Evolutionary conservation across 1,140 invertebrate species (phyloP).

Genomic region (Parasteatoda tepidariorum): DNA sequence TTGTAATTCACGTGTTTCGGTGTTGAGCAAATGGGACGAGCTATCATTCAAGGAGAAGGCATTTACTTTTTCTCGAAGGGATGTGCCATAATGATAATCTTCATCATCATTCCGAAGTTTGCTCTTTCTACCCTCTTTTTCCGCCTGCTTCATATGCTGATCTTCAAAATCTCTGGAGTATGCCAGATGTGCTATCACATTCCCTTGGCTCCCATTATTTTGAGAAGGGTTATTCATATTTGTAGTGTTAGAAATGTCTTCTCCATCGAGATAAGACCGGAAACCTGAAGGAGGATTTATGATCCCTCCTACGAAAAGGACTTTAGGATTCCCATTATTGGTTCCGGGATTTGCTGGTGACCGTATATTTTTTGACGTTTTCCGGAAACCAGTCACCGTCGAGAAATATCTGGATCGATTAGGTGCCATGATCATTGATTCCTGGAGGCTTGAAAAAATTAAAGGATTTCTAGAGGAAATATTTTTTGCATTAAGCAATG

Average conservation of each 20-base stretch:
- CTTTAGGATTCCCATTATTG: conserved; percentile 10
- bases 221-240: conserved; percentile 32
- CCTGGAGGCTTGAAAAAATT: conserved; percentile 31
- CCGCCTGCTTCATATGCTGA: neutral
- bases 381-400: neutral
- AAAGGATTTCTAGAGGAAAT: neutral
- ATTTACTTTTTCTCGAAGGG: neutral
- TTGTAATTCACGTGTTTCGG: neutral
- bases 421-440: conserved; percentile 1
- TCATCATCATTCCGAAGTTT: conserved; percentile 27
- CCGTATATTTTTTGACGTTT: neutral
- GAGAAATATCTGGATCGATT: neutral
- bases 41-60: conserved; percentile 12
- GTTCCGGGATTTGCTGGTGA: neutral
- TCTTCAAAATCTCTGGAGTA: conserved; percentile 5
- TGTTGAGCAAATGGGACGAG: neutral
- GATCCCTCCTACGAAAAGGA: neutral
- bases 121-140: conserved; percentile 15
- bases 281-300: neutral
- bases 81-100: conserved; percentile 11
- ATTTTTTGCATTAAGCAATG: neutral
- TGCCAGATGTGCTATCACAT: conserved; percentile 14
- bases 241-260: neutral
- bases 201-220: conserved; percentile 3
- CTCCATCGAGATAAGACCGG: neutral